Percentiles rank a stretch among this genome's conserved stretches.
Conservation (phyloP, 2,113 vertebrate species). For the Scalopus aquaticus region DNA sequence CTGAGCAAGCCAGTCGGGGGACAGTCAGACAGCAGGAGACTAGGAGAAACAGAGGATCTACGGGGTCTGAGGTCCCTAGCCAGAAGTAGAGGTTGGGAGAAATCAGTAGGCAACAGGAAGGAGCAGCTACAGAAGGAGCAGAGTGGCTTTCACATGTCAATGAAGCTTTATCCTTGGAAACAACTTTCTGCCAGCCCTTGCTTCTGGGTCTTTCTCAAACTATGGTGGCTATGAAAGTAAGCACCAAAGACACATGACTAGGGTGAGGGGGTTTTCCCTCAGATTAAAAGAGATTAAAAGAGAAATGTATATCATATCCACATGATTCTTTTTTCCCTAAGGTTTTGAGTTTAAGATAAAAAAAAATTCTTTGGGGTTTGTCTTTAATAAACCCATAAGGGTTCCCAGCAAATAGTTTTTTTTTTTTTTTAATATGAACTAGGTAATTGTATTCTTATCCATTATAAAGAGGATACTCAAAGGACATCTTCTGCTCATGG, state of each 20-base stretch:
- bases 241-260: neutral
- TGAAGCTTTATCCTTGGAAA: neutral
- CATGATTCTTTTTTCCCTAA: neutral
- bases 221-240: neutral
- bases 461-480: constrained; percentile 19
- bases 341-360: constrained; percentile 47
- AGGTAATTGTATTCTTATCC: constrained; percentile 47
- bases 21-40: neutral
- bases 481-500: constrained; percentile 26
- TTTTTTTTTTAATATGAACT: neutral
- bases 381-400: constrained; percentile 17
- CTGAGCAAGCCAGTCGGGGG: neutral
- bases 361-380: constrained; percentile 45
- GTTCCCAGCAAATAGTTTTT: neutral
- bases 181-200: neutral
- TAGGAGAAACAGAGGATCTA: neutral
- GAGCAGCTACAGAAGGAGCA: neutral
- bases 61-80: neutral
- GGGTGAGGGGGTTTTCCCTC: neutral
- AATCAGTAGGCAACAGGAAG: neutral
- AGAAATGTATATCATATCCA: constrained; percentile 23
- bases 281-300: neutral
- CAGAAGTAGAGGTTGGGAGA: neutral
- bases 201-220: neutral
- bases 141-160: neutral